phyloP scores from a whole-genome alignment of 2,888 invertebrate species.

The Chaetoderma sp. region DNA sequence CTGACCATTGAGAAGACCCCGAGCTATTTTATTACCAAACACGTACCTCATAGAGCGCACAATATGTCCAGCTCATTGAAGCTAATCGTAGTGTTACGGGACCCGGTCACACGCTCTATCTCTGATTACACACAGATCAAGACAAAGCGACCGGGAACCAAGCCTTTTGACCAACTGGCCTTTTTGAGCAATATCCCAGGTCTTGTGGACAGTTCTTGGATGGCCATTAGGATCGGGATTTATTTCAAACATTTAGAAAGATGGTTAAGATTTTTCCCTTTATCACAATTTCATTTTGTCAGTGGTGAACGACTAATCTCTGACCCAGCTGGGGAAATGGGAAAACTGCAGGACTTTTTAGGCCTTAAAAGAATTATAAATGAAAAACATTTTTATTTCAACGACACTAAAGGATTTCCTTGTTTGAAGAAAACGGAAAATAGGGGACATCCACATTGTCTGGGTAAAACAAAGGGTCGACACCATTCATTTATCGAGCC shows the following conservation, averaged over 20 bases:
- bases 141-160: conserved; percentile 71
- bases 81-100: conserved; percentile 85
- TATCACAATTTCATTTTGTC: conserved; percentile 84
- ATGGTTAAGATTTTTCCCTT: conserved; percentile 86
- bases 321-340: conserved; percentile 88
- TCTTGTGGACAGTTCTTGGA: conserved; percentile 82
- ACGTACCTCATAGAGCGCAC: conserved; percentile 83
- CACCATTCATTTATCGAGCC: conserved; percentile 63
- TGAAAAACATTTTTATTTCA: conserved; percentile 91
- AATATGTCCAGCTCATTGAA: conserved; percentile 86
- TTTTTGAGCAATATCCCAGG: conserved; percentile 77
- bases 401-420: conserved; percentile 90
- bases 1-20: conserved; percentile 93
- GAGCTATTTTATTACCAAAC: conserved; percentile 88
- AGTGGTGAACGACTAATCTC: conserved; percentile 87
- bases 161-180: conserved; percentile 70
- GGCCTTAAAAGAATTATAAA: conserved; percentile 85
- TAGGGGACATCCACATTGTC: conserved; percentile 61
- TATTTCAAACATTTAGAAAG: conserved; percentile 85
- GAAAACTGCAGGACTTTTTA: conserved; percentile 86
- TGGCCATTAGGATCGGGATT: conserved; percentile 80
- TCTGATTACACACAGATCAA: conserved; percentile 87
- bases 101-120: conserved; percentile 90
- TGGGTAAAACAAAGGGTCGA: conserved; percentile 70
- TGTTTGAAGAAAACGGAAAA: conserved; percentile 74